phyloP scores from a whole-genome alignment of 2,113 vertebrate species.

The Serilophus lunatus region DNA sequence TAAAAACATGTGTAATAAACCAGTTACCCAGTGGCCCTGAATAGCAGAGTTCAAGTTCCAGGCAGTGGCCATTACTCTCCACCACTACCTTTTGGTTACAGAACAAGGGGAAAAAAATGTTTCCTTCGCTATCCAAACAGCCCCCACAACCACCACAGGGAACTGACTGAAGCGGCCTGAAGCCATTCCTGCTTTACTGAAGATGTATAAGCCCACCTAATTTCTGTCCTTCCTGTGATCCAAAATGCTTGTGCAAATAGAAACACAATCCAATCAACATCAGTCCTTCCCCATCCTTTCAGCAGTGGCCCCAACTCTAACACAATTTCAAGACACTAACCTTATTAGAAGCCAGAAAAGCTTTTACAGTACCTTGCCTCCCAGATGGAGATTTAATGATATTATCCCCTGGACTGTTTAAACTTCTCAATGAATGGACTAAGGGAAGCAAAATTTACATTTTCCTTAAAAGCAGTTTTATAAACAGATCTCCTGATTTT shows the following conservation, averaged over 20 bases:
- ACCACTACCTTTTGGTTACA: background rate
- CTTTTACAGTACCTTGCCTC: slow-evolving; percentile 2
- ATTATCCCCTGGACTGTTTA: background rate
- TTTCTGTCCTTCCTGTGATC: background rate
- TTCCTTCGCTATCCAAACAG: background rate
- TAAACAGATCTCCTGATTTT: slow-evolving; percentile 42
- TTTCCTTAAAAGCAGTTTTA: slow-evolving; percentile 50
- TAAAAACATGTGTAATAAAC: background rate
- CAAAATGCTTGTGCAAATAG: background rate
- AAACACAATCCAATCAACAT: background rate
- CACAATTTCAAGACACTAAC: background rate
- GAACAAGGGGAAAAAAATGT: background rate
- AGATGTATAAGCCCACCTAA: background rate
- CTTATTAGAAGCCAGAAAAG: background rate
- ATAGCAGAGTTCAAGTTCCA: background rate
- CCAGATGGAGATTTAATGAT: slow-evolving; percentile 4
- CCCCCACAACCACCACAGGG: background rate
- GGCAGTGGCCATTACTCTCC: background rate
- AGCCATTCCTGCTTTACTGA: background rate
- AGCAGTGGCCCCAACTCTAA: background rate
- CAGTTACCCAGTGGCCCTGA: background rate
- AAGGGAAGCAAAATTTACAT: slow-evolving; percentile 6
- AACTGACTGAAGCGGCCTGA: background rate
- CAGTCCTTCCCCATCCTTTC: background rate
- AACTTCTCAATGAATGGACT: background rate